Percentiles rank a stretch among this genome's conserved stretches.
phyloP scores from a whole-genome alignment of 1,140 invertebrate species.

The Ectropis grisescens region DNA sequence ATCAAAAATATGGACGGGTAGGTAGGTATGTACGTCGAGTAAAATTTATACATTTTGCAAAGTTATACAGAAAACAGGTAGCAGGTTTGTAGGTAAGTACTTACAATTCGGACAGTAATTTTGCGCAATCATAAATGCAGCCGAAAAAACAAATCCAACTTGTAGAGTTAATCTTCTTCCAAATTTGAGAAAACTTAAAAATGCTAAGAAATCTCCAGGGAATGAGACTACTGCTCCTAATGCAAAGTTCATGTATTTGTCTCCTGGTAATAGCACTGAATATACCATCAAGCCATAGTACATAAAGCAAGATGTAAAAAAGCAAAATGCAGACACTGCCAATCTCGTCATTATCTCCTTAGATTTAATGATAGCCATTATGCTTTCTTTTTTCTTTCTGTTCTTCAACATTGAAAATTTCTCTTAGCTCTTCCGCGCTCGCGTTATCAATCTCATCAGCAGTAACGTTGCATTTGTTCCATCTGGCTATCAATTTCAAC shows the following conservation, averaged over 20 bases:
- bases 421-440: conserved; percentile 27
- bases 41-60: no score
- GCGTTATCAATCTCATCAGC: conserved; percentile 27
- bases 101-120: conserved; percentile 35
- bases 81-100: no score
- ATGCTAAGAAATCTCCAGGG: conserved; percentile 76
- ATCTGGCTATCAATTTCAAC: conserved; percentile 27
- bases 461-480: conserved; percentile 32
- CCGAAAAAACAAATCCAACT: conserved; percentile 71
- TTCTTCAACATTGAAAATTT: conserved; percentile 34
- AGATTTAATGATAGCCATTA: conserved; percentile 37
- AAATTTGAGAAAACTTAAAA: conserved; percentile 71
- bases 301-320: conserved; percentile 77
- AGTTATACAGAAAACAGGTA: no score
- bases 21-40: no score
- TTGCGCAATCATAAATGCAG: conserved; percentile 38
- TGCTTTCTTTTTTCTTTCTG: conserved; percentile 38
- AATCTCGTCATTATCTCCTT: conserved; percentile 44
- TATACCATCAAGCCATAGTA: conserved; percentile 86
- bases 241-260: conserved; percentile 78
- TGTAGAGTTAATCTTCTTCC: conserved; percentile 74
- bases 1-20: no score
- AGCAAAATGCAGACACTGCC: conserved; percentile 70
- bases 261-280: conserved; percentile 78
- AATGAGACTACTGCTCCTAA: conserved; percentile 76